Conservation (phyloP, 2,797 vertebrate genomes). For the Capromys pilorides region DNA sequence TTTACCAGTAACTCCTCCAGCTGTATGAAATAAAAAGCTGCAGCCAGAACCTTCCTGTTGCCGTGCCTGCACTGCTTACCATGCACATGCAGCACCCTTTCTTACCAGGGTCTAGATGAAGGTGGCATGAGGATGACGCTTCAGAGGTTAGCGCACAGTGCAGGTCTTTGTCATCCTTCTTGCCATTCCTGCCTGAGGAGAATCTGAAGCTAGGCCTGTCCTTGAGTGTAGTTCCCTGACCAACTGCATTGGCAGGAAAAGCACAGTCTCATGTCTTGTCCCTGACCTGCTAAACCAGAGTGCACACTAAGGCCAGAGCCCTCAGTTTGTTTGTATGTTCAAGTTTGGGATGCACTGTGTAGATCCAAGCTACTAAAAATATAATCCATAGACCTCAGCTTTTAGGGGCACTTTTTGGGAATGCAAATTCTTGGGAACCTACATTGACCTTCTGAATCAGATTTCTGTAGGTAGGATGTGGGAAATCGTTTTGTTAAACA, state of each 20-base stretch:
- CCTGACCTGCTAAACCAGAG: neutral
- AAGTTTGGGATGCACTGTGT: neutral
- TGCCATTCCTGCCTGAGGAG: neutral
- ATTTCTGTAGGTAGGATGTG: neutral
- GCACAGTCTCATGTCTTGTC: neutral
- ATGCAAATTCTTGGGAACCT: neutral
- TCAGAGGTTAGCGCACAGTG: neutral
- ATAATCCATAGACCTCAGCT: neutral
- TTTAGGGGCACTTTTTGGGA: neutral
- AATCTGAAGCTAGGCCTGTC: neutral
- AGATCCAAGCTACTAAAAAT: neutral
- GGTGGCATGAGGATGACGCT: neutral
- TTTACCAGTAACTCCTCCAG: neutral
- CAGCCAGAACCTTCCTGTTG: neutral
- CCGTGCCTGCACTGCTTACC: neutral
- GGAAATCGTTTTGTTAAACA: neutral
- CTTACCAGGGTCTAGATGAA: neutral
- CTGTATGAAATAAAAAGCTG: neutral
- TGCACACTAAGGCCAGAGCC: neutral
- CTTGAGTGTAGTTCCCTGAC: neutral
- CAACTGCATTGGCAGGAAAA: neutral
- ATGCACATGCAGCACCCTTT: fast-evolving
- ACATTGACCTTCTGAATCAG: neutral
- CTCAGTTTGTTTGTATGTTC: neutral
- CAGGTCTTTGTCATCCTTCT: neutral